Base-by-base conservation (phyloP, 2,888 invertebrate genomes). In the Coelinius sp. region DNA sequence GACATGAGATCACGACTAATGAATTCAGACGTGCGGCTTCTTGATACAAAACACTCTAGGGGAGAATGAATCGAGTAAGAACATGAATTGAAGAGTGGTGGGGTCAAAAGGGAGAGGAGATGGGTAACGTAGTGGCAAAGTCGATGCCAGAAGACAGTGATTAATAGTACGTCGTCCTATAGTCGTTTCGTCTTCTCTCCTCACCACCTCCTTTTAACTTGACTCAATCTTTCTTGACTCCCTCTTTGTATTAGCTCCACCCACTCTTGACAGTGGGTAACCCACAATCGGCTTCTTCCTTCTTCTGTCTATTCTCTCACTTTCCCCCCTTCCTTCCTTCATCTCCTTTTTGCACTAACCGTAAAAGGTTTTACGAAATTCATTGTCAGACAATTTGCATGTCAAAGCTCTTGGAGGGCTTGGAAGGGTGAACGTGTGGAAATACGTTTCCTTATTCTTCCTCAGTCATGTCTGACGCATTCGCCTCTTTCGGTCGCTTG, bases 361-460 rank as follows among this genome's bases (percentile, higher is more conserved):
- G 83, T 86, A 86, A 86, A 86, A 86, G 85, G 86, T 86, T 85
- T 86, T 86, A 83, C 83, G 83, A 86, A 72, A 86, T 86, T 86
- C 86, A 86, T 86, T 86, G 85, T 86, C 85, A 81, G 83, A 77
- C 82, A 84, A 85, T 85, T 86, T 85, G 82, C 86, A 85, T 85
- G 82, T 86, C 86, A 85, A 85, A 86, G 86, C 82, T 74, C 71
- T 24, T 10, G 27, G 22, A 41, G 38, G 14, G 31, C 6, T 25
- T 10, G 62, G 10, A 14, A 53, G 52, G 41, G 65, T n/a, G 64
- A 59, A 59, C 59, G 41, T 63, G 63, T 41, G 63, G 24, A 44
- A 44, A 71, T 31, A 53, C 38, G 24, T 59, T 71, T 72, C 35
- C 72, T 64, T 64, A 64, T 68, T 64, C 56, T 64, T 72, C 72